Conservation (phyloP, 2,113 vertebrate species). For the Menidia beryllina region DNA sequence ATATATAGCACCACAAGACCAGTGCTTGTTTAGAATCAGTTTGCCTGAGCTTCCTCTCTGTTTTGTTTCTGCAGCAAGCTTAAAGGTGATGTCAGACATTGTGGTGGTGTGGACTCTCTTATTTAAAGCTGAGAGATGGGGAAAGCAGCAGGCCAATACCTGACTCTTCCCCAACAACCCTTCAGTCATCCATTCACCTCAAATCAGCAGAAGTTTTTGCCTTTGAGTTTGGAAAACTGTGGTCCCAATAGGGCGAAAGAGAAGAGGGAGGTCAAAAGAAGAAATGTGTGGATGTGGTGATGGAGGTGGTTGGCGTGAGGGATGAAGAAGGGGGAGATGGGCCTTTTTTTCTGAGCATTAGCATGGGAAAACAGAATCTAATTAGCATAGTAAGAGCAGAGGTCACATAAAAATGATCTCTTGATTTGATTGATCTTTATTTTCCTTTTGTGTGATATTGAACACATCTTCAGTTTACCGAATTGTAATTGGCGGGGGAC, state of each 20-base stretch:
- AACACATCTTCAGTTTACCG: constrained; percentile 9
- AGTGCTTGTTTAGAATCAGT: constrained; percentile 31
- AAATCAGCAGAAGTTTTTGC: neutral
- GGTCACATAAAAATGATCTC: neutral
- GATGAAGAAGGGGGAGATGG: neutral
- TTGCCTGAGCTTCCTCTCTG: constrained; percentile 11
- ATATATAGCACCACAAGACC: constrained; percentile 54
- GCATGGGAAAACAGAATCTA: neutral
- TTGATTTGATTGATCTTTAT: neutral
- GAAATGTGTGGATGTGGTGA: neutral
- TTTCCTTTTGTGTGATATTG: constrained; percentile 10
- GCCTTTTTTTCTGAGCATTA: neutral
- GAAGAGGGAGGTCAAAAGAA: neutral
- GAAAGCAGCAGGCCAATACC: neutral
- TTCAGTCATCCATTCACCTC: constrained; percentile 9
- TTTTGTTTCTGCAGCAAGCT: constrained; percentile 16
- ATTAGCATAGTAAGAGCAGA: neutral
- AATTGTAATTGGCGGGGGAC: constrained; percentile 10
- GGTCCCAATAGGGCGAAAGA: neutral
- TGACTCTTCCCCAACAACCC: constrained; percentile 4
- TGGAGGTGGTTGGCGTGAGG: neutral
- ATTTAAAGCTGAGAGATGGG: constrained; percentile 9
- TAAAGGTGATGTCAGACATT: neutral
- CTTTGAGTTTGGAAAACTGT: neutral
- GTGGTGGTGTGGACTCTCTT: constrained; percentile 18